These are phyloP conservation scores for Hippocampus kuda DNA, from an alignment of 2,797 vertebrate genomes.

Conservation along the genomic window DNA sequence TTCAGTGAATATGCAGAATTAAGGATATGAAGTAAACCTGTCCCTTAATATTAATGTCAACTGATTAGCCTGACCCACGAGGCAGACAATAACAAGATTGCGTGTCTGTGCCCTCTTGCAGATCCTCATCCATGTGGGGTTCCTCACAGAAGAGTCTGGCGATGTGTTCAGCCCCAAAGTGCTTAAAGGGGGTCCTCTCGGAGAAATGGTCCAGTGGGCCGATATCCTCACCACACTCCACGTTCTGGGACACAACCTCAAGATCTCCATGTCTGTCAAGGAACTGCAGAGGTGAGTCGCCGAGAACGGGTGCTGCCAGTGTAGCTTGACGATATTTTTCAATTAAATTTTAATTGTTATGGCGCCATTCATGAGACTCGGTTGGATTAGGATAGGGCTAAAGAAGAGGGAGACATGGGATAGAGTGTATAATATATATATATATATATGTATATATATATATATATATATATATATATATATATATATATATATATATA, in stretches of 20 bases:
- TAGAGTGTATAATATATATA: no score
- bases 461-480: no score
- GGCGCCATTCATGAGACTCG: no score
- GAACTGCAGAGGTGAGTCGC: conserved; percentile 90
- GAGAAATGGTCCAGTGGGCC: conserved; percentile 99
- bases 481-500: no score
- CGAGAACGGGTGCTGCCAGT: background rate
- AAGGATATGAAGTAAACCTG: no score
- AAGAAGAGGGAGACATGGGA: no score
- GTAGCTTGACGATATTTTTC: background rate
- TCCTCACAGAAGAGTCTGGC: conserved; percentile 93
- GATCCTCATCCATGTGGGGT: conserved; percentile 92
- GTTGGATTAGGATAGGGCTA: no score
- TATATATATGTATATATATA: no score
- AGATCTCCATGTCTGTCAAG: conserved; percentile 81
- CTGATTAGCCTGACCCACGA: background rate
- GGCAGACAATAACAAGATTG: background rate
- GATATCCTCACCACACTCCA: conserved; percentile 91
- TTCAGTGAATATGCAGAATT: background rate
- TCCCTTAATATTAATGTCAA: no score
- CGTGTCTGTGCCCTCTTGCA: conserved; percentile 38
- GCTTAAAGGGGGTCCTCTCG: conserved; percentile 89
- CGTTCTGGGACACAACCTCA: conserved; percentile 87
- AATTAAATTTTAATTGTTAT: background rate
- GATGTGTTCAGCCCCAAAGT: conserved; percentile 95